A percentile compares a stretch with the other conserved stretches of the same genome.
Conservation (phyloP, 2,113 vertebrate genomes). For the Xyliphius kryptos region DNA sequence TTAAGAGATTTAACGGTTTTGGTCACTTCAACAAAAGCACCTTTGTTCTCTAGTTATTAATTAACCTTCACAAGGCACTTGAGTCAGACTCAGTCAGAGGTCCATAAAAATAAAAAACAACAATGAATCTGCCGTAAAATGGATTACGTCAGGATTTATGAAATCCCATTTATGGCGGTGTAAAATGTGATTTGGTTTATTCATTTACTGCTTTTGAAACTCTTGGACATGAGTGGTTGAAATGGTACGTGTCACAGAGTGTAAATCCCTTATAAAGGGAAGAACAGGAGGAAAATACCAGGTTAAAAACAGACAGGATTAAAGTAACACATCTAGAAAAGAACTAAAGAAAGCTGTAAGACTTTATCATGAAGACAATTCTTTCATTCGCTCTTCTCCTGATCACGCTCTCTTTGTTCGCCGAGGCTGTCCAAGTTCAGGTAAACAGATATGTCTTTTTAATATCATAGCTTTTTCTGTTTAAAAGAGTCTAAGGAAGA, state of each 20-base stretch:
- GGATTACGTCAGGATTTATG: constrained; percentile 57
- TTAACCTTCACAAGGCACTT: constrained; percentile 33
- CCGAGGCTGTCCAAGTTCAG: constrained; percentile 59
- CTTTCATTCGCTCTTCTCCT: constrained; percentile 47
- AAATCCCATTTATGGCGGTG: constrained; percentile 49
- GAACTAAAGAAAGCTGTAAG: constrained; percentile 13
- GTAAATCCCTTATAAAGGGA: constrained; percentile 53
- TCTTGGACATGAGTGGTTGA: constrained; percentile 33
- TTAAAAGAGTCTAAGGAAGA: no score
- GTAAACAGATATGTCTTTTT: constrained; percentile 44
- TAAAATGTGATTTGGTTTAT: constrained; percentile 45
- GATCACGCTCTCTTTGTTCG: constrained; percentile 46
- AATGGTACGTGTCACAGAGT: not conserved
- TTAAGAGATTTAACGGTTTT: not conserved
- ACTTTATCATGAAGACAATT: constrained; percentile 56
- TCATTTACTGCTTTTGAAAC: constrained; percentile 62
- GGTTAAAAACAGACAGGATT: constrained; percentile 16
- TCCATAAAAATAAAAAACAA: constrained; percentile 43
- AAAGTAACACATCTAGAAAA: constrained; percentile 18
- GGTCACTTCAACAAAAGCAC: not conserved
- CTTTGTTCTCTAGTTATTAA: constrained; percentile 30
- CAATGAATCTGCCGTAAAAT: constrained; percentile 20
- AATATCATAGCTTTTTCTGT: no score
- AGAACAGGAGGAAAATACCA: constrained; percentile 34
- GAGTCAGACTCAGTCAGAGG: constrained; percentile 9